Conservation (phyloP, 2,797 vertebrate species). For the Phataginus tricuspis region DNA sequence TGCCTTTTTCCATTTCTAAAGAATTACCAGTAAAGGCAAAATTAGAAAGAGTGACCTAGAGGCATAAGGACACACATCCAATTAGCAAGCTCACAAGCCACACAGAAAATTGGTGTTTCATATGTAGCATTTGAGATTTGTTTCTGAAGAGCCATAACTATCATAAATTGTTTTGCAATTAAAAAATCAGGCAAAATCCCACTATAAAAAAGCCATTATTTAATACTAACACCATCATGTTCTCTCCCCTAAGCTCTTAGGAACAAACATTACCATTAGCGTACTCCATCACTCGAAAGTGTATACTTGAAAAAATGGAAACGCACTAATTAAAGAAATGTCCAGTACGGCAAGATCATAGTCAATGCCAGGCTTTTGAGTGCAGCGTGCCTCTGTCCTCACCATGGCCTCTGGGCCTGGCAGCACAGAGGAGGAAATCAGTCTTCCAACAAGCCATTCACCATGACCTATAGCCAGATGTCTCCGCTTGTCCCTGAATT, state of each 20-base stretch:
- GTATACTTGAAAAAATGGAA: background rate
- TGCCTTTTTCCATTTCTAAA: conserved; percentile 41
- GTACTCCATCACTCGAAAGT: conserved; percentile 43
- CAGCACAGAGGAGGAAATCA: conserved; percentile 12
- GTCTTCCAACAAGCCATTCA: conserved; percentile 34
- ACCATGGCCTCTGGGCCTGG: conserved; percentile 56
- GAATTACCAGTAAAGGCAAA: conserved; percentile 50
- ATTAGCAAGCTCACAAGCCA: conserved; percentile 37
- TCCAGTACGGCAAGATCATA: conserved; percentile 50
- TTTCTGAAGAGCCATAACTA: conserved; percentile 62
- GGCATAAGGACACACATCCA: background rate
- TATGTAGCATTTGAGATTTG: background rate
- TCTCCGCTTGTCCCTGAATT: background rate
- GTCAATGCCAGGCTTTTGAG: conserved; percentile 40
- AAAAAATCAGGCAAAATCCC: conserved; percentile 52
- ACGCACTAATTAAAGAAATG: conserved; percentile 61
- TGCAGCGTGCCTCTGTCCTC: conserved; percentile 77
- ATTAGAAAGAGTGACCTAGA: conserved; percentile 23
- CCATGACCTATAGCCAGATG: conserved; percentile 8
- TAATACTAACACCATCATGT: background rate
- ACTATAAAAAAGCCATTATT: background rate
- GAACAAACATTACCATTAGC: background rate
- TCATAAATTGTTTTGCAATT: conserved; percentile 56
- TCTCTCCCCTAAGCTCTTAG: background rate
- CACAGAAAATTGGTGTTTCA: conserved; percentile 31